phyloP scores from a whole-genome alignment of 2,113 vertebrate species.

The Oreochromis tanganicae region DNA sequence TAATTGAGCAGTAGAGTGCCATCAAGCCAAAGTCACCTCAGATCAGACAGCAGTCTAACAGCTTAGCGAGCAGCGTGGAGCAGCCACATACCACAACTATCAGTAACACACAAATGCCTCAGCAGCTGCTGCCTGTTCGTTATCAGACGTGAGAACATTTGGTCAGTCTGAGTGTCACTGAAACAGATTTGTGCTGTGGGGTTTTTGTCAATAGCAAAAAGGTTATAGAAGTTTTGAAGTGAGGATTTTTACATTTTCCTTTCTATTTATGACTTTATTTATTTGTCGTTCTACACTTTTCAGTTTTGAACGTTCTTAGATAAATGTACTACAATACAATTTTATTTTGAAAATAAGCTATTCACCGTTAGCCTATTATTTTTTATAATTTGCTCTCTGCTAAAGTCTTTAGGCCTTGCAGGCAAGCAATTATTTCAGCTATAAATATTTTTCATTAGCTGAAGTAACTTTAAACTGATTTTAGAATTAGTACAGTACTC shows the following conservation, averaged over 20 bases:
- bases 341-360: not conserved
- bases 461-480: not conserved
- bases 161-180: not conserved
- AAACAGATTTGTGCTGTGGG: not conserved
- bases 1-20: constrained; percentile 8
- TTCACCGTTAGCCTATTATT: not conserved
- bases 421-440: not conserved
- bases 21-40: not conserved
- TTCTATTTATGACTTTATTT: not conserved
- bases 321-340: not conserved
- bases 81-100: not conserved
- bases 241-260: not conserved
- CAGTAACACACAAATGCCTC: not conserved
- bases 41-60: not conserved
- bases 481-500: not conserved
- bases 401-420: not conserved
- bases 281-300: not conserved
- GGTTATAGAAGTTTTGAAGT: not conserved
- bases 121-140: not conserved
- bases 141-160: not conserved
- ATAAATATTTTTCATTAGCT: not conserved
- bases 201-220: not conserved
- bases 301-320: rapidly evolving
- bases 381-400: not conserved
- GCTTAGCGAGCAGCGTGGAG: not conserved